Evolutionary conservation across 2,797 vertebrate species (phyloP), one percentile per base, ranked within the genome.

Genomic region (Cercopithecus neglectus): DNA sequence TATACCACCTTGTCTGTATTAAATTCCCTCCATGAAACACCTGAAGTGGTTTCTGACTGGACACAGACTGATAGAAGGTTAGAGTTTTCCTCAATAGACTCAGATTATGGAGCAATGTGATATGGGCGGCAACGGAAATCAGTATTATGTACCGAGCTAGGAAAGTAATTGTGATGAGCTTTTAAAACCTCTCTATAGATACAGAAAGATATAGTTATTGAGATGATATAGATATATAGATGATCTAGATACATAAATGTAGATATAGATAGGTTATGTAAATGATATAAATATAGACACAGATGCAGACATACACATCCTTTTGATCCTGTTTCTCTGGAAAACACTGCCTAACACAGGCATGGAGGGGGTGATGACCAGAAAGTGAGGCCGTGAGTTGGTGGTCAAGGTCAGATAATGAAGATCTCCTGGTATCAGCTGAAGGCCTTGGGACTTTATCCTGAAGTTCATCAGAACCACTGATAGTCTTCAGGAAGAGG

Each of bases 401-500:
- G 33, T 13, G 22, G 5, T 19, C 21, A 30, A 84, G n/a, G 48
- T 2, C 30, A 22, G 39, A 11, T 39, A 33, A 2, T 1, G 46
- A 48, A 53, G 33, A 41, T 12, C 28, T 46, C 75, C 36, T 13
- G 16, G 17, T 24, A 48, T 21, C 26, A 4, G 13, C 46, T 17
- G n/a, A 67, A 55, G 36, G 89, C n/a, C 21, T 41, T 46, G 39
- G 33, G 14, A 19, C 39, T 64, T 53, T 36, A 59, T 79, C 84
- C 78, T 44, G 44, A 70, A n/a, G 7, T 22, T 59, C 61, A 22
- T 39, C 13, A 9, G 88, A 76, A 44, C 10, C 10, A 33, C 21
- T 84, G 19, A 33, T n/a, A 4, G 46, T 55, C 89, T 85, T 57
- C 36, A 96, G 53, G 26, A 46, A 93, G 28, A 93, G 21, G 48